Percentiles rank a stretch among this genome's conserved stretches.
phyloP scores from a whole-genome alignment of 92 coral and sea anemone species.

The Paragorgia papillata region DNA sequence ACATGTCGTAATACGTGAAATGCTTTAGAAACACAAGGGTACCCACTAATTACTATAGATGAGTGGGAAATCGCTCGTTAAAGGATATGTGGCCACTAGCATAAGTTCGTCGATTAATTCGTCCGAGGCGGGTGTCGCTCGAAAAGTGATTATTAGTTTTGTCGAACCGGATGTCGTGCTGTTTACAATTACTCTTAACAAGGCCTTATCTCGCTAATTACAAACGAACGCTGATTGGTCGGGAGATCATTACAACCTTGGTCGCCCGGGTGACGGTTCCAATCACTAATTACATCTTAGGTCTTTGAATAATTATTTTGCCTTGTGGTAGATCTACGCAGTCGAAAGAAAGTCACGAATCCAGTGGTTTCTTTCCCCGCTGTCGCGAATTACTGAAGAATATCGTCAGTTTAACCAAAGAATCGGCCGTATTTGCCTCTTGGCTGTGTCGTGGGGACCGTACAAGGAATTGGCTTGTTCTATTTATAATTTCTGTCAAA shows the following conservation, averaged over 20 bases:
- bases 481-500: background rate
- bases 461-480: background rate
- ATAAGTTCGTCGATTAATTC: no score
- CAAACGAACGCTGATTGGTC: constrained; percentile 40
- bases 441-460: background rate
- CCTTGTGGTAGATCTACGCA: constrained; percentile 19
- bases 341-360: background rate
- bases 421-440: background rate
- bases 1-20: no score
- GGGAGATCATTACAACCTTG: constrained; percentile 37
- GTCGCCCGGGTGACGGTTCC: constrained; percentile 44
- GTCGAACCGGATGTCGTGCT: constrained; percentile 5
- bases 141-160: background rate
- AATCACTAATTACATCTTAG: constrained; percentile 47
- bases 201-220: constrained; percentile 46
- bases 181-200: constrained; percentile 48
- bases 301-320: constrained; percentile 40
- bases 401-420: background rate
- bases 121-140: background rate
- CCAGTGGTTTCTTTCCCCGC: no score
- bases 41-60: no score
- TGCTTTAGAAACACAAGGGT: no score
- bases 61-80: no score
- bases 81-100: no score
- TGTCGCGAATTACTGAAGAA: background rate